phyloP scores from a whole-genome alignment of 2,113 vertebrate genomes.

The Gavia stellata region DNA sequence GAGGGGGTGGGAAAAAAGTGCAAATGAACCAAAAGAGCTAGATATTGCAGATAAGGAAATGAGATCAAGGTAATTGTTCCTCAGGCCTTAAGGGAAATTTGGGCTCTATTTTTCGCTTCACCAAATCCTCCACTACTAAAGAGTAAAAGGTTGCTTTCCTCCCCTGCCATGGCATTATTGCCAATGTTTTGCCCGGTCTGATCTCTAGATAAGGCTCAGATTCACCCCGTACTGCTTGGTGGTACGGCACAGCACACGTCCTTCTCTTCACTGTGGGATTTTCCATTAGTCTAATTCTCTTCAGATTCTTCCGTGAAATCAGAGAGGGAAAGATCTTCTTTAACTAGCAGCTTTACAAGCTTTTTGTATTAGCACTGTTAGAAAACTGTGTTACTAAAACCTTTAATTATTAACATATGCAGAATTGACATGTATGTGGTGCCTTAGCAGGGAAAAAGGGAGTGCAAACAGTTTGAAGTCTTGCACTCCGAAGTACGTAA shows the following conservation, averaged over 20 bases:
- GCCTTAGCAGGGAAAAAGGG: neutral
- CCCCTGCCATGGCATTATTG: neutral
- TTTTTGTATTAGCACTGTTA: neutral
- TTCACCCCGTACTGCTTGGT: neutral
- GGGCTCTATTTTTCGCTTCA: neutral
- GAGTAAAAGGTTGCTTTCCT: neutral
- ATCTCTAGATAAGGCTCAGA: neutral
- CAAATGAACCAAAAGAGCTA: neutral
- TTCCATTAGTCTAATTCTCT: neutral
- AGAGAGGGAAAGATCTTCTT: neutral
- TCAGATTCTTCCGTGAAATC: neutral
- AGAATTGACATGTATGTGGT: neutral
- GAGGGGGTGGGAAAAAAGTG: neutral
- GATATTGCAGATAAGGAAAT: neutral
- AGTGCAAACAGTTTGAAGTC: neutral
- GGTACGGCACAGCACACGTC: neutral
- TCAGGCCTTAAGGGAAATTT: neutral
- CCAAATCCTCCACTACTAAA: neutral
- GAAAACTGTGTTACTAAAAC: neutral
- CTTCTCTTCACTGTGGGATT: neutral
- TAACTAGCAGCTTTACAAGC: neutral
- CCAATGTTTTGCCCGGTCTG: neutral
- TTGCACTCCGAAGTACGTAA: neutral
- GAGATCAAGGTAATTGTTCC: neutral
- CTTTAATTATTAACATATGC: constrained; percentile 24